A percentile compares a stretch with the other conserved stretches of the same genome.
Conservation (phyloP, 2,888 invertebrate genomes). For the Diplolepis rosae region DNA sequence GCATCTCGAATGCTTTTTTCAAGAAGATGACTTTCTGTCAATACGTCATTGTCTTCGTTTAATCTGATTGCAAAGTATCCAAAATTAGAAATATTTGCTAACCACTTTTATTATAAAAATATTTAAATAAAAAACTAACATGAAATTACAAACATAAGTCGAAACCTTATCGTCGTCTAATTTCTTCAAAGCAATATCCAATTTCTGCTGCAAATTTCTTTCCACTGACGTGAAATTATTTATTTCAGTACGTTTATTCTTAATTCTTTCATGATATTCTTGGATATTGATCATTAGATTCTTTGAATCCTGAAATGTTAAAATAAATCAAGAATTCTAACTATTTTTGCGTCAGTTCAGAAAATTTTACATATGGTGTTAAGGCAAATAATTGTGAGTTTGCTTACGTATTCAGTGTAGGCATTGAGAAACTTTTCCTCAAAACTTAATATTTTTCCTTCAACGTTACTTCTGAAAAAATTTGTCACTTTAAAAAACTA, state of each 20-base stretch:
- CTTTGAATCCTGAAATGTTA: background rate
- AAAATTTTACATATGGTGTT: background rate
- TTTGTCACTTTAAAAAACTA: background rate
- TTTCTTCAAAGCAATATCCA: background rate
- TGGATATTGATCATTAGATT: background rate
- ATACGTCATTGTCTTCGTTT: background rate
- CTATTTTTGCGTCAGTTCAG: no score
- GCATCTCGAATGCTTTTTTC: background rate
- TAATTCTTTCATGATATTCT: background rate
- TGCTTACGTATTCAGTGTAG: background rate
- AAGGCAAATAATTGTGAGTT: background rate
- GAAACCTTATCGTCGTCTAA: background rate
- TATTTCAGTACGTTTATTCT: background rate
- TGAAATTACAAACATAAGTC: background rate
- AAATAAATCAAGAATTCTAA: background rate
- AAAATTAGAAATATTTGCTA: background rate
- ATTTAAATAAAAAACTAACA: background rate
- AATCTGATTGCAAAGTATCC: background rate
- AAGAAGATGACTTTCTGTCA: background rate
- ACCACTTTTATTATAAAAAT: background rate
- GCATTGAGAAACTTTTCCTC: background rate
- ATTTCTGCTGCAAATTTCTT: background rate
- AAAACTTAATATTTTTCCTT: background rate
- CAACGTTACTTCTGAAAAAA: background rate
- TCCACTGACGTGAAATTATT: background rate